These are phyloP conservation scores for Drosophila trapezifrons DNA, from an alignment of 1,140 invertebrate genomes.

Conservation along the genomic window DNA sequence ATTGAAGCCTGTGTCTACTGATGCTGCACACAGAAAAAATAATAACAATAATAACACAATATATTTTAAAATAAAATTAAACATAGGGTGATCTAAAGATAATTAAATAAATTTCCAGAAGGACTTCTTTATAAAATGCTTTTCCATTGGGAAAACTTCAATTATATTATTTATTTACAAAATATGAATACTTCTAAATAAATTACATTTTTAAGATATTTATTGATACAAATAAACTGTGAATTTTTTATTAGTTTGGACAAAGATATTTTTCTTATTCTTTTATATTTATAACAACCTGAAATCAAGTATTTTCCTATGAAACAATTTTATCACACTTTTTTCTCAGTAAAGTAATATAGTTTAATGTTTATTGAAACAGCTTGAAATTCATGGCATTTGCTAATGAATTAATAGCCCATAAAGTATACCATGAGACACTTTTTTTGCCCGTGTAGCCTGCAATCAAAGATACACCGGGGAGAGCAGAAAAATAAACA, in stretches of 20 bases:
- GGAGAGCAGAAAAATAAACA: constrained; percentile 73
- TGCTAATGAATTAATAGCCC: background rate
- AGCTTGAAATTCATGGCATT: background rate
- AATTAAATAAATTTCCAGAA: no score
- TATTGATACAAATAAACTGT: no score
- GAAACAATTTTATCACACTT: background rate
- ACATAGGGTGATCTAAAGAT: no score
- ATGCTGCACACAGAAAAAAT: constrained; percentile 8
- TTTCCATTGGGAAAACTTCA: no score
- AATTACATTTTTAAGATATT: background rate
- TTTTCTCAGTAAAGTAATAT: background rate
- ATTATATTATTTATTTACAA: background rate
- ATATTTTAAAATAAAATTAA: background rate
- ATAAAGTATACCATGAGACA: background rate
- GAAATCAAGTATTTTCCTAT: background rate
- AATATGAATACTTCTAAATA: background rate
- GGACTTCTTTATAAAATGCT: no score
- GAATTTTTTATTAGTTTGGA: background rate
- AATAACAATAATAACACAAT: background rate
- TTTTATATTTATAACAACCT: no score
- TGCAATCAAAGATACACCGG: constrained; percentile 77
- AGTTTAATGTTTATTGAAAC: background rate
- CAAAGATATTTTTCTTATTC: background rate
- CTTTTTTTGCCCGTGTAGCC: constrained; percentile 27
- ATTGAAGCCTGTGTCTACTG: constrained; percentile 38